A percentile compares a stretch with the other conserved stretches of the same genome.
Conservation (phyloP, 2,113 vertebrate species). For the Mesoclemmys tuberculata region DNA sequence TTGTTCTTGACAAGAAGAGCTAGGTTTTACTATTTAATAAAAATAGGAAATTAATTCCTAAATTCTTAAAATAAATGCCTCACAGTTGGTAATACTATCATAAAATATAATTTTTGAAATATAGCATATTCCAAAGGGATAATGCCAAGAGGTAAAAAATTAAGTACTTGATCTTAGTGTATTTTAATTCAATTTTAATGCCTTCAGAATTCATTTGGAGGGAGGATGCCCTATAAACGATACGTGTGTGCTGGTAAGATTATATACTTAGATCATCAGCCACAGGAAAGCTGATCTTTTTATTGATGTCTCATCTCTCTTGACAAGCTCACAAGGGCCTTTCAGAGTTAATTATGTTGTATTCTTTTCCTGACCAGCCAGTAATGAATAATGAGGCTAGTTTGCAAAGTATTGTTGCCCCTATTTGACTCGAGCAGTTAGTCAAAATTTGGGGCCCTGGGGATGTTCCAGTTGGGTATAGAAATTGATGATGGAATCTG, state of each 20-base stretch:
- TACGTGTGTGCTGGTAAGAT: neutral
- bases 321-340: neutral
- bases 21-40: neutral
- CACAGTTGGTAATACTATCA: neutral
- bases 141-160: neutral
- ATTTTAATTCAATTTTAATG: neutral
- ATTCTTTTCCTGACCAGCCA: neutral
- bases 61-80: neutral
- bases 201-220: neutral
- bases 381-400: rapidly evolving
- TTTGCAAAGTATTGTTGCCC: neutral
- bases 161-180: neutral
- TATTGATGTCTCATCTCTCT: neutral
- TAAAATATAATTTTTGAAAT: neutral
- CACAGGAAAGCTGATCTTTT: neutral
- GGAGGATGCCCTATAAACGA: neutral
- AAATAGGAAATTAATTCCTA: neutral
- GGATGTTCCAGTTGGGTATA: too few species aligned
- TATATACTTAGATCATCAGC: neutral
- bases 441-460: too few species aligned
- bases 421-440: too few species aligned
- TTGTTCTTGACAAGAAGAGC: too few species aligned
- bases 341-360: neutral
- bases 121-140: neutral
- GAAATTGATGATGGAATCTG: too few species aligned